Evolutionary conservation across 2,797 vertebrate species (phyloP).

Genomic region (Cyprinodon diabolis): DNA sequence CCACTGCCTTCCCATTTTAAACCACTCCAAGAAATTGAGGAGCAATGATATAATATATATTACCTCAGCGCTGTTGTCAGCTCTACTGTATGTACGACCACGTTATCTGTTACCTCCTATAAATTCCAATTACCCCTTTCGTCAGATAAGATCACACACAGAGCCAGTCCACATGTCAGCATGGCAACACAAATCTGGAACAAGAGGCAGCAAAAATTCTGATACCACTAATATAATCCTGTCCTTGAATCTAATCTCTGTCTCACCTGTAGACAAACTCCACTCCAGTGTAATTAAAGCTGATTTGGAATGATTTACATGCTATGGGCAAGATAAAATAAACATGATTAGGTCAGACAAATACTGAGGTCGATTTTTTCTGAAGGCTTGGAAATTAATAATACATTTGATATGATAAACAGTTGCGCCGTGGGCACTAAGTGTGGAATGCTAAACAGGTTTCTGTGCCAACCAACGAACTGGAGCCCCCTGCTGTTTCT

Average conservation of each 20-base stretch:
- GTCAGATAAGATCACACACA: conserved; percentile 65
- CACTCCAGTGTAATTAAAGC: conserved; percentile 76
- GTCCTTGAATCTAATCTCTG: conserved; percentile 68
- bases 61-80: conserved; percentile 44
- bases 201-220: conserved; percentile 37
- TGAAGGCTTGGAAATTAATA: conserved; percentile 80
- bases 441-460: conserved; percentile 58
- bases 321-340: conserved; percentile 74
- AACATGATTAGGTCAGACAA: conserved; percentile 80
- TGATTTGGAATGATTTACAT: conserved; percentile 81
- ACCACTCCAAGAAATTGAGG: conserved; percentile 53
- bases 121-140: conserved; percentile 72
- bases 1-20: conserved; percentile 44
- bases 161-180: conserved; percentile 24
- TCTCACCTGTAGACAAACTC: conserved; percentile 61
- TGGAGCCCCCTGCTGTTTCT: conserved; percentile 57
- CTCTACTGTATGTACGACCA: conserved; percentile 35
- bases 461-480: conserved; percentile 31
- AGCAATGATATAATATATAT: conserved; percentile 53
- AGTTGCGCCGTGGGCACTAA: conserved; percentile 46
- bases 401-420: conserved; percentile 75
- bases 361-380: conserved; percentile 80
- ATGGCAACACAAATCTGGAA: conserved; percentile 23
- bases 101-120: conserved; percentile 68
- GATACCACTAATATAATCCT: conserved; percentile 54